Percentiles rank a stretch among this genome's conserved stretches.
Evolutionary conservation across 2,888 invertebrate genomes (phyloP).

Genomic region (Syritta pipiens): DNA sequence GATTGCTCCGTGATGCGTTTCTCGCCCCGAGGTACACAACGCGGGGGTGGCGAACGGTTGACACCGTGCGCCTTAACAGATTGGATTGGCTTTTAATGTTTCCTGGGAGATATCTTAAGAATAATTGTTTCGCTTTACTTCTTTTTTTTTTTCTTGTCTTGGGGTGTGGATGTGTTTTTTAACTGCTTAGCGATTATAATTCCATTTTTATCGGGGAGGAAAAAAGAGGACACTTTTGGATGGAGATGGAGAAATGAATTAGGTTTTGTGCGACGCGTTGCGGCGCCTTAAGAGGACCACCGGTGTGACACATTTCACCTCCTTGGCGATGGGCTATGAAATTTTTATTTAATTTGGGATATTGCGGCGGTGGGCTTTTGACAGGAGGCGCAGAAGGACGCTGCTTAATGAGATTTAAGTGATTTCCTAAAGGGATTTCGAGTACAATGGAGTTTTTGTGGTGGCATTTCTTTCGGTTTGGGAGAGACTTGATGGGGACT

Average conservation of each 20-base stretch:
- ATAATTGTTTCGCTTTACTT: constrained; percentile 78
- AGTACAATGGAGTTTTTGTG: not conserved
- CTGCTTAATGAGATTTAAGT: constrained; percentile 62
- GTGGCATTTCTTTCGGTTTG: too few relatives aligned
- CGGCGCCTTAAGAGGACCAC: constrained; percentile 25
- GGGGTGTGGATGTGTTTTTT: constrained; percentile 2
- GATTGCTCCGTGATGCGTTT: constrained; percentile 64
- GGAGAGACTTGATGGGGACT: too few relatives aligned
- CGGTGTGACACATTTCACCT: constrained; percentile 62
- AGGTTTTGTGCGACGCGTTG: not conserved
- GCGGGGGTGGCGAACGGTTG: constrained; percentile 41
- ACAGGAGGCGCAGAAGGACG: not conserved
- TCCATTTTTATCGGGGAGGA: constrained; percentile 56
- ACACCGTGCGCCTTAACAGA: constrained; percentile 76
- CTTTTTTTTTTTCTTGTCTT: not conserved
- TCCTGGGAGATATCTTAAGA: constrained; percentile 79
- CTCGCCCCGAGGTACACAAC: constrained; percentile 38
- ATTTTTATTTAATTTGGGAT: constrained; percentile 69
- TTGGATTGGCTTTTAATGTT: constrained; percentile 80
- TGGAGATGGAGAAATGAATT: constrained; percentile 50
- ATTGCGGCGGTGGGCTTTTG: constrained; percentile 52
- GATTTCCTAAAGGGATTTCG: constrained; percentile 36
- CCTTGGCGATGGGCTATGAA: constrained; percentile 44
- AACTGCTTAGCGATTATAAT: constrained; percentile 69
- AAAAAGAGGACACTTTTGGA: not conserved